Conservation (phyloP, 2,888 invertebrate genomes). For the Phortica magna region DNA sequence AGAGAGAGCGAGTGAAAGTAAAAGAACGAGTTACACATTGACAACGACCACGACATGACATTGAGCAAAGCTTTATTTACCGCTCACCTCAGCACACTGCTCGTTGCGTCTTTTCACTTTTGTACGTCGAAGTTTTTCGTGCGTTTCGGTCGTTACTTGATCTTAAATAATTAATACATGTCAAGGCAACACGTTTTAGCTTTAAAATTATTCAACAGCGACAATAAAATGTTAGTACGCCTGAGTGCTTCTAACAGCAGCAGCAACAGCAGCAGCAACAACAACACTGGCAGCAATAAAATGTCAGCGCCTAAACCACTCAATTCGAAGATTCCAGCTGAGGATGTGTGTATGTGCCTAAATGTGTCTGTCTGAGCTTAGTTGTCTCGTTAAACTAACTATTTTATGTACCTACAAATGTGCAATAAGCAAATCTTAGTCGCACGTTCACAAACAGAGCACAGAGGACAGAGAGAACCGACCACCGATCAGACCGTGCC, state of each 20-base stretch:
- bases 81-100: too few species aligned
- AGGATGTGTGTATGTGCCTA: too few species aligned
- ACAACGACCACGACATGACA: too few species aligned
- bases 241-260: background rate
- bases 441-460: background rate
- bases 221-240: constrained; percentile 13
- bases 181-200: constrained; percentile 24
- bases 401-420: constrained; percentile 28
- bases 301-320: background rate
- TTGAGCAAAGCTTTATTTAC: too few species aligned
- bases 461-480: too few species aligned
- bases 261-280: background rate
- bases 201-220: constrained; percentile 28
- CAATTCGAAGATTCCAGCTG: background rate
- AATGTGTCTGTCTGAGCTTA: background rate
- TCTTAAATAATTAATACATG: constrained; percentile 29
- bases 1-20: too few species aligned
- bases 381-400: constrained; percentile 25
- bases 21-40: too few species aligned
- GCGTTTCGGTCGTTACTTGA: background rate
- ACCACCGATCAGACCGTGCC: too few species aligned
- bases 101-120: too few species aligned
- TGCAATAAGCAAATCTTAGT: constrained; percentile 3
- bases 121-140: too few species aligned
- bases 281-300: constrained; percentile 2